These are phyloP conservation scores for Chloroceryle aenea DNA, from an alignment of 2,113 vertebrate genomes.

Conservation along the genomic window DNA sequence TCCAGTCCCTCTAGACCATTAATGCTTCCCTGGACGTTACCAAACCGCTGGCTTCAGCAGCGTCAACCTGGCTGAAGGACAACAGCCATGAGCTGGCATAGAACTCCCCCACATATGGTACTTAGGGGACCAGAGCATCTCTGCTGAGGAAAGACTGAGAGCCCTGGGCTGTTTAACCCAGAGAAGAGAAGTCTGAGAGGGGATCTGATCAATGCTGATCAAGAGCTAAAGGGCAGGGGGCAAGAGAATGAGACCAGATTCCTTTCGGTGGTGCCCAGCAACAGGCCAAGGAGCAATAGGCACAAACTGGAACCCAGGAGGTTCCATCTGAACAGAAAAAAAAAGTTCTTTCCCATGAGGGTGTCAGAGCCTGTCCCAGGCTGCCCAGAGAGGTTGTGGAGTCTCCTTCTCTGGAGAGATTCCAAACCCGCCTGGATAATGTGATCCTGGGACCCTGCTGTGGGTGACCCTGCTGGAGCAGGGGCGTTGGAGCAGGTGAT, in stretches of 20 bases:
- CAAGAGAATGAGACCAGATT: not conserved
- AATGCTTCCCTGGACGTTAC: accelerated
- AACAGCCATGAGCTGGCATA: not conserved
- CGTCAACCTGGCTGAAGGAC: not conserved
- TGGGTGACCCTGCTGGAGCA: not conserved
- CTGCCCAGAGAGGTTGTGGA: not conserved
- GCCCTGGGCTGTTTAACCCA: not conserved
- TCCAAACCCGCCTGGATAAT: not conserved
- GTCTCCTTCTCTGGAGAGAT: not conserved
- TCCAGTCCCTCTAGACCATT: not conserved
- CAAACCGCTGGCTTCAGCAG: not conserved
- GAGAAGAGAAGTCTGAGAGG: not conserved
- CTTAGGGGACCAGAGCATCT: not conserved
- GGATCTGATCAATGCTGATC: not conserved
- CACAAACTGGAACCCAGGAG: not conserved
- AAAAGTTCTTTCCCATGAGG: not conserved
- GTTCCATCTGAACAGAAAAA: not conserved
- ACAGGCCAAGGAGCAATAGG: not conserved
- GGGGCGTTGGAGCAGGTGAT: not conserved
- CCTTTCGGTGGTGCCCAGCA: not conserved
- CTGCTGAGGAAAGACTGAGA: not conserved
- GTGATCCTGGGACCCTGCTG: not conserved
- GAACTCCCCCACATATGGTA: not conserved
- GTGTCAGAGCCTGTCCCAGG: not conserved
- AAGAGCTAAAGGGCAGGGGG: not conserved